Percentiles rank a stretch among this genome's conserved stretches.
Conservation (phyloP, 2,113 vertebrate genomes). For the Chamaea fasciata region DNA sequence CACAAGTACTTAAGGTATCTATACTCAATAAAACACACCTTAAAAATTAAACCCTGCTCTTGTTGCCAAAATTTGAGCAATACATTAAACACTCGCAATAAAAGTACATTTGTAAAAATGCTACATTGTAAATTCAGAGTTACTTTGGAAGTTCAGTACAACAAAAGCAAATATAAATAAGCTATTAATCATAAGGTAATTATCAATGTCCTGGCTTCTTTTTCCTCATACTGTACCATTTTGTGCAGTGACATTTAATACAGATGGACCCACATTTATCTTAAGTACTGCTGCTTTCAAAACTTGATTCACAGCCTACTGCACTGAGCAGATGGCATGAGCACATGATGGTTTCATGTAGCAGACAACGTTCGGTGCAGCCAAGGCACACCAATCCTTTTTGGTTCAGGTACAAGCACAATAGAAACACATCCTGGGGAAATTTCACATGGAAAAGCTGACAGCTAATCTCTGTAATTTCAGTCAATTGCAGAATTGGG, state of each 20-base stretch:
- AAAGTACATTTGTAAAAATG: background rate
- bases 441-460: background rate
- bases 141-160: background rate
- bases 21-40: background rate
- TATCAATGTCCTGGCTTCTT: background rate
- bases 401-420: conserved; percentile 11
- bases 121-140: background rate
- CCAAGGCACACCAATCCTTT: background rate
- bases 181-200: background rate
- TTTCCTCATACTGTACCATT: background rate
- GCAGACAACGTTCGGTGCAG: background rate
- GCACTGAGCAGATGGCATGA: background rate
- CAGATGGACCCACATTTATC: background rate
- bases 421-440: background rate
- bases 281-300: conserved; percentile 20
- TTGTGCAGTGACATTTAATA: background rate
- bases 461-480: background rate
- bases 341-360: background rate
- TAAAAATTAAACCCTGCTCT: background rate
- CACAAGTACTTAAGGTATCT: background rate
- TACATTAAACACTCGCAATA: background rate
- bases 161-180: background rate
- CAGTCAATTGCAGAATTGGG: background rate
- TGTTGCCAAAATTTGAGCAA: background rate
- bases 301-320: background rate